These are phyloP conservation scores for Lochmaea capreae DNA, from an alignment of 2,888 invertebrate genomes.

Conservation along the genomic window DNA sequence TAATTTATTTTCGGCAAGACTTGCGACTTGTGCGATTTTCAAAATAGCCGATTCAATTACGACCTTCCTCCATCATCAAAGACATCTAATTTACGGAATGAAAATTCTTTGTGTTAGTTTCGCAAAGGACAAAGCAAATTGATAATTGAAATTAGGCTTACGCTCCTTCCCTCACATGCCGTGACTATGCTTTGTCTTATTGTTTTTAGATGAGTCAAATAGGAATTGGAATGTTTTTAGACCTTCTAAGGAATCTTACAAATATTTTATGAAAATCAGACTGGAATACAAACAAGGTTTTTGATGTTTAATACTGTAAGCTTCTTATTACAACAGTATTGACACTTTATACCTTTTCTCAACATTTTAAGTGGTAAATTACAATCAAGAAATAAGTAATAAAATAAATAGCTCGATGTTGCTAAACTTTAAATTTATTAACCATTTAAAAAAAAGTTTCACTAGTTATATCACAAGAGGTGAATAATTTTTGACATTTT, in stretches of 20 bases:
- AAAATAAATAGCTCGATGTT: too few species aligned
- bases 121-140: neutral
- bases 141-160: slow-evolving; percentile 1
- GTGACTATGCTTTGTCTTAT: neutral
- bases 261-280: neutral
- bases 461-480: too few species aligned
- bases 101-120: neutral
- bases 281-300: neutral
- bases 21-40: neutral
- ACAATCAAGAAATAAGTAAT: too few species aligned
- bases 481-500: too few species aligned
- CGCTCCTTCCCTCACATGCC: neutral
- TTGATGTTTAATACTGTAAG: neutral
- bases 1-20: too few species aligned
- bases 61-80: neutral
- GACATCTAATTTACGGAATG: neutral
- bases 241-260: neutral
- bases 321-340: neutral
- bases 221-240: neutral
- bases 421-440: too few species aligned
- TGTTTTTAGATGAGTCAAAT: neutral
- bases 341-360: too few species aligned
- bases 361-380: too few species aligned
- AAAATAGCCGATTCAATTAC: slow-evolving; percentile 2
- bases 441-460: too few species aligned